Conservation (phyloP, 2,113 vertebrate species). For the Phylloscopus trochilus region DNA sequence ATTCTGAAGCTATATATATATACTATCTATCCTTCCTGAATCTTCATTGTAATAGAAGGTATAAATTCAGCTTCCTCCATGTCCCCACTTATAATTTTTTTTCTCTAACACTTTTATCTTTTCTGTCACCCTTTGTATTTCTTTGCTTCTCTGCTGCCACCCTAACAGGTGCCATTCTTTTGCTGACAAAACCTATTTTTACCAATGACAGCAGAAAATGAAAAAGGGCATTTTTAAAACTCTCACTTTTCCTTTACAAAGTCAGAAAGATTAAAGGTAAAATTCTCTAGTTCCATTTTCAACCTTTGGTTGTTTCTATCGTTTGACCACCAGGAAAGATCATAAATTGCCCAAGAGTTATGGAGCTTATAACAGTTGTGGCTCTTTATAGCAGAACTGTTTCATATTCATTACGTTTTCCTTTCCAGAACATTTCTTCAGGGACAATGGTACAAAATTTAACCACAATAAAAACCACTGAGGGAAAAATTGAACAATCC, state of each 20-base stretch:
- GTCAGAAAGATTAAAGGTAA: conserved; percentile 1
- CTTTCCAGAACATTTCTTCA: background rate
- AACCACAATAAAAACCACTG: background rate
- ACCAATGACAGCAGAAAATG: background rate
- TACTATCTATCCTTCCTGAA: background rate
- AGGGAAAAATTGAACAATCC: background rate
- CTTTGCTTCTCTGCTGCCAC: background rate
- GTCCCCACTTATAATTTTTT: background rate
- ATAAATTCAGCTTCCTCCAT: background rate
- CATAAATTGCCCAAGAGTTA: conserved; percentile 1
- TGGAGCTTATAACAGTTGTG: background rate
- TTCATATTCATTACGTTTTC: background rate
- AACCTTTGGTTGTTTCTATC: background rate
- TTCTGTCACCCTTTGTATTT: background rate
- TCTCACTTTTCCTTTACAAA: background rate
- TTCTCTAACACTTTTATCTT: background rate
- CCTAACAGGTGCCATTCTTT: background rate
- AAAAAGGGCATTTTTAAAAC: background rate
- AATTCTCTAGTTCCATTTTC: background rate
- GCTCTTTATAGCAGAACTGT: background rate
- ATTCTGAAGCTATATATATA: background rate
- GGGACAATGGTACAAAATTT: background rate
- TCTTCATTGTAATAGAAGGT: background rate
- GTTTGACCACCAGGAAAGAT: conserved; percentile 13
- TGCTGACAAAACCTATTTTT: background rate